phyloP scores from a whole-genome alignment of 1,140 invertebrate genomes.

The Drosophila kohkoa region DNA sequence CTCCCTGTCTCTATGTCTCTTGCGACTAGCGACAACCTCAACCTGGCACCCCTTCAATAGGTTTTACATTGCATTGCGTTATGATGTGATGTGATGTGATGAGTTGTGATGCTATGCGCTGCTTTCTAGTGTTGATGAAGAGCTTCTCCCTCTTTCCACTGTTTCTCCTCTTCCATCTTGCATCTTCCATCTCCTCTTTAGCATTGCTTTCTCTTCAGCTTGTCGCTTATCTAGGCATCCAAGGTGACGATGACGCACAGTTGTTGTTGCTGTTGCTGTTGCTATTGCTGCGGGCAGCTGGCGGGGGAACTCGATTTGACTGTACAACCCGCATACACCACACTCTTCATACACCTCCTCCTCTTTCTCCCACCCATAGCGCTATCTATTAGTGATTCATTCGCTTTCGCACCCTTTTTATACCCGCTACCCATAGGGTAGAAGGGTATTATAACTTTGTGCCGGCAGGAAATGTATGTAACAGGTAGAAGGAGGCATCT shows the following conservation, averaged over 20 bases:
- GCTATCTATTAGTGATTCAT: background rate
- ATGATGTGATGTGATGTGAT: constrained; percentile 9
- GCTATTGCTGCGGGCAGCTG: constrained; percentile 3
- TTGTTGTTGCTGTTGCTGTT: constrained; percentile 2
- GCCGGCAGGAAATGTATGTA: no score
- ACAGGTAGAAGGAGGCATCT: no score
- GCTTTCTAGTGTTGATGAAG: constrained; percentile 51
- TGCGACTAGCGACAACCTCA: constrained; percentile 11
- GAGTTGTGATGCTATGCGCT: constrained; percentile 24
- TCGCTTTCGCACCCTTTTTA: background rate
- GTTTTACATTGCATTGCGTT: background rate
- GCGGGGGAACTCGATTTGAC: background rate
- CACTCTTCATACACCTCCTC: background rate
- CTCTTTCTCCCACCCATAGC: background rate
- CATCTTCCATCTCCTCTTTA: background rate
- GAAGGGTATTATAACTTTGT: no score
- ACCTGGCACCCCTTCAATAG: constrained; percentile 41
- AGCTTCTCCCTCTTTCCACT: constrained; percentile 18
- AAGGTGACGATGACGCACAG: constrained; percentile 52
- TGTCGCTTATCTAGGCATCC: constrained; percentile 6
- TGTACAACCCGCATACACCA: constrained; percentile 27
- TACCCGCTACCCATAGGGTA: no score
- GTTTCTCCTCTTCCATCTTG: background rate
- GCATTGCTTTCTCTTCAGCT: no score
- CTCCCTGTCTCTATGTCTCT: background rate